Base-by-base conservation (phyloP, 2,888 invertebrate species). In the Bedellia somnulentella region DNA sequence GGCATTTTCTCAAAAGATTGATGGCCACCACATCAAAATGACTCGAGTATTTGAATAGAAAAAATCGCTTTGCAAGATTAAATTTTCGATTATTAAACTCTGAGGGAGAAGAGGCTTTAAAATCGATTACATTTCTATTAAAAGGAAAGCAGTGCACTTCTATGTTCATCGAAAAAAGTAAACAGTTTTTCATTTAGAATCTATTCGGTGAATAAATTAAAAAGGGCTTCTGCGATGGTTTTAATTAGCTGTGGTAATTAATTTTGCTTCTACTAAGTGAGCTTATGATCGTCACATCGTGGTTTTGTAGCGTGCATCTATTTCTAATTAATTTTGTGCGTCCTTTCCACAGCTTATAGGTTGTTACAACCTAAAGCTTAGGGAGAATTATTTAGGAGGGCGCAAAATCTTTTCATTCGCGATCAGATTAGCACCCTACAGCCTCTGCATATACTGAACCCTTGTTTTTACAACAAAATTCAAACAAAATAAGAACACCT, bases 41-140 rank as follows among this genome's bases (percentile, higher is more conserved):
- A 58, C 57, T 57, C 59, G 56, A 56, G 62, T 55, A 64, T 64
- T 67, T 67, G 62, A 63, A 66, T 66, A 62, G 62, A 60, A 57
- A 61, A 60, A 56, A 58, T 59, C 46, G 51, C 56, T 48, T 64
- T 66, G 59, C 49, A 49, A 54, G 49, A 57, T 53, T 45, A 51
- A 55, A 56, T 46, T 55, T 56, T 57, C 48, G 55, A 44, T 54
- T 56, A 62, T 53, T 52, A 55, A 39, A 37, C 41, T n/a, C 21
- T 21, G 9, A 21, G n/a, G n/a, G 21, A 10, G n/a, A 10, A 21
- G 21, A n/a, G 21, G 9, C n/a, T 21, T n/a, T 8, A 10, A 21
- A n/a, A n/a, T 21, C n/a, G 8, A n/a, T n/a, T 21, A 3, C 21
- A 21, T 21, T 21, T 21, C 8, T 18, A 6, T 18, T 18, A 5